Evolutionary conservation across 2,113 vertebrate species (phyloP).

Genomic region (Elgaria multicarinata): DNA sequence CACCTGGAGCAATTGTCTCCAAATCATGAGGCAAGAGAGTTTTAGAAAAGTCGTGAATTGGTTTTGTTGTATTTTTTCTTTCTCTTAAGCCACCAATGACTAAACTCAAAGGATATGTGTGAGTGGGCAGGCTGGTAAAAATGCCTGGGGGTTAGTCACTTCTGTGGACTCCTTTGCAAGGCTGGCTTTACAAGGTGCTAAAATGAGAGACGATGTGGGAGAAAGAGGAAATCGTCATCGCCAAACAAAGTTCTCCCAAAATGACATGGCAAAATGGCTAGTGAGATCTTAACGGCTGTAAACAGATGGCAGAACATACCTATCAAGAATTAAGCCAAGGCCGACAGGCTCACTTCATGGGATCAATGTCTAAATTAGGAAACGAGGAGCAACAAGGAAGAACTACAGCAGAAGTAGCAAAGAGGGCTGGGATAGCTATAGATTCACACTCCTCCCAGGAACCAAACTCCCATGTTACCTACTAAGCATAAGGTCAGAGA

Average conservation of each 20-base stretch:
- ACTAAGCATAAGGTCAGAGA: background rate
- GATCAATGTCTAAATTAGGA: slow-evolving; percentile 47
- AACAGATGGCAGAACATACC: slow-evolving; percentile 21
- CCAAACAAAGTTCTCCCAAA: slow-evolving; percentile 40
- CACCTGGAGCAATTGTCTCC: background rate
- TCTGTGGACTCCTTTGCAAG: background rate
- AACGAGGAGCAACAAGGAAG: background rate
- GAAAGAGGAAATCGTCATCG: background rate
- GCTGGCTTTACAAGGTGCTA: background rate
- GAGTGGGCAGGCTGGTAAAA: background rate
- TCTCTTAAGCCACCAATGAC: background rate
- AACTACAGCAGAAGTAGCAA: background rate
- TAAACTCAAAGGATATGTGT: background rate
- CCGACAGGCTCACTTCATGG: slow-evolving; percentile 35
- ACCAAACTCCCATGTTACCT: background rate
- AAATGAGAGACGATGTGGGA: background rate
- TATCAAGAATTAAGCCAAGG: slow-evolving; percentile 39
- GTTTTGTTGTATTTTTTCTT: background rate
- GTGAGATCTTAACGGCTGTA: slow-evolving; percentile 5
- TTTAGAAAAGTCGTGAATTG: background rate
- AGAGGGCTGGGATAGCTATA: background rate
- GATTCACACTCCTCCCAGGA: background rate
- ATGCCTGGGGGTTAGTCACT: background rate
- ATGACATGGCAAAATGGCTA: slow-evolving; percentile 17
- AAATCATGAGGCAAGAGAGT: background rate